Percentiles rank a stretch among this genome's conserved stretches.
Evolutionary conservation across 1,140 invertebrate genomes (phyloP).

Genomic region (Phocides pigmalion): DNA sequence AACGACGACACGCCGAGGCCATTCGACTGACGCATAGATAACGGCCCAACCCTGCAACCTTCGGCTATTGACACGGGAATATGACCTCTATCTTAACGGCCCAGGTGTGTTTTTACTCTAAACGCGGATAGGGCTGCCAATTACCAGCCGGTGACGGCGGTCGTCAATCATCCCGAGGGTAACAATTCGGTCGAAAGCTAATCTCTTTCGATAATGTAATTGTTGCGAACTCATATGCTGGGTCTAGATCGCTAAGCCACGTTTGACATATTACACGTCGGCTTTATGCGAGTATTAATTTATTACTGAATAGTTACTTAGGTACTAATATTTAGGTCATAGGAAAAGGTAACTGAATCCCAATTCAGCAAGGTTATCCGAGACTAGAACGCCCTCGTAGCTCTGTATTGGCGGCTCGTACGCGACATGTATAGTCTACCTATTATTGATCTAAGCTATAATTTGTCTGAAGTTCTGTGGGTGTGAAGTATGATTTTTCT

Average conservation of each 20-base stretch:
- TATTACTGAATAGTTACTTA: background rate
- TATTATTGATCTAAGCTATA: no score
- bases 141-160: conserved; percentile 38
- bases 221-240: conserved; percentile 29
- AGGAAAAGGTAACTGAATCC: no score
- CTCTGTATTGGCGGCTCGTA: no score
- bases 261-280: conserved; percentile 24
- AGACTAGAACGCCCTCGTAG: no score
- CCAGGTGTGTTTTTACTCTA: conserved; percentile 32
- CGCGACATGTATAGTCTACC: no score
- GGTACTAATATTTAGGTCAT: background rate
- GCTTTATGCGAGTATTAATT: background rate
- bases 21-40: conserved; percentile 53
- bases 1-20: conserved; percentile 47
- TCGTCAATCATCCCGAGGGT: conserved; percentile 40
- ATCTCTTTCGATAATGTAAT: conserved; percentile 37
- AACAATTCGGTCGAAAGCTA: conserved; percentile 37
- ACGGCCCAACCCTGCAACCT: conserved; percentile 59
- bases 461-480: no score
- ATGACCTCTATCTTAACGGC: background rate
- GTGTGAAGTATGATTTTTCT: no score
- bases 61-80: conserved; percentile 32
- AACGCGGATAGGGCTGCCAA: conserved; percentile 38
- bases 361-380: no score
- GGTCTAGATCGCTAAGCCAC: conserved; percentile 15